These are phyloP conservation scores for Engraulis encrasicolus DNA, from an alignment of 2,113 vertebrate genomes.

Conservation along the genomic window DNA sequence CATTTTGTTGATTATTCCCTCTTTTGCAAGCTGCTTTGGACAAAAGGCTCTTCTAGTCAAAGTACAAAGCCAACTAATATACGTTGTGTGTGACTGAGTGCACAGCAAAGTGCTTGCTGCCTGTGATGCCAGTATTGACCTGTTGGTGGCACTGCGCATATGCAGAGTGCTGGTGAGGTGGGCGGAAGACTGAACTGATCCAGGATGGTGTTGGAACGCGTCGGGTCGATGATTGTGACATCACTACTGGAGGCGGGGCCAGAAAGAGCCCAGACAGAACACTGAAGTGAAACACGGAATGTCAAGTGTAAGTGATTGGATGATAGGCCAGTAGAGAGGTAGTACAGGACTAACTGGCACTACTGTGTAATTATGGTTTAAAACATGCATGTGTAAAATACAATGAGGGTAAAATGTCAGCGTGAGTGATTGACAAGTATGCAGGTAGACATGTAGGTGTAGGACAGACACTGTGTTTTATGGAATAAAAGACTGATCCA, in stretches of 20 bases:
- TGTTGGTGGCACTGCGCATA: constrained; percentile 75
- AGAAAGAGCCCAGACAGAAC: constrained; percentile 77
- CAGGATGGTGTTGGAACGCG: constrained; percentile 77
- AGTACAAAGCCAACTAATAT: too few species aligned
- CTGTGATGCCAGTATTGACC: constrained; percentile 67
- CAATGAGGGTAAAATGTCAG: too few species aligned
- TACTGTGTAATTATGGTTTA: too few species aligned
- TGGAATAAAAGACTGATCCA: constrained; percentile 4
- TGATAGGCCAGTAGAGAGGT: too few species aligned
- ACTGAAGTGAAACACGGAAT: constrained; percentile 58
- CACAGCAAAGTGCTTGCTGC: too few species aligned
- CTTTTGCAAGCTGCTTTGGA: too few species aligned
- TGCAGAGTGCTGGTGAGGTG: constrained; percentile 77
- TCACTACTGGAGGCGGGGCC: constrained; percentile 77
- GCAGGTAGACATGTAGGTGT: constrained; percentile 2
- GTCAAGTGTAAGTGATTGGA: constrained; percentile 49
- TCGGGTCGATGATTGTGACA: constrained; percentile 78
- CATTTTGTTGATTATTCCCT: too few species aligned
- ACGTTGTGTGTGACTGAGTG: too few species aligned
- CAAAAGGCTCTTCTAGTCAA: too few species aligned
- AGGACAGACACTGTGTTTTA: constrained; percentile 28
- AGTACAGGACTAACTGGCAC: too few species aligned
- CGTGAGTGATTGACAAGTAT: too few species aligned
- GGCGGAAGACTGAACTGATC: constrained; percentile 80
- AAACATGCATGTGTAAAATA: too few species aligned